Percentiles rank a stretch among this genome's conserved stretches.
phyloP scores from a whole-genome alignment of 1,140 invertebrate species.

The Panonychus citri region DNA sequence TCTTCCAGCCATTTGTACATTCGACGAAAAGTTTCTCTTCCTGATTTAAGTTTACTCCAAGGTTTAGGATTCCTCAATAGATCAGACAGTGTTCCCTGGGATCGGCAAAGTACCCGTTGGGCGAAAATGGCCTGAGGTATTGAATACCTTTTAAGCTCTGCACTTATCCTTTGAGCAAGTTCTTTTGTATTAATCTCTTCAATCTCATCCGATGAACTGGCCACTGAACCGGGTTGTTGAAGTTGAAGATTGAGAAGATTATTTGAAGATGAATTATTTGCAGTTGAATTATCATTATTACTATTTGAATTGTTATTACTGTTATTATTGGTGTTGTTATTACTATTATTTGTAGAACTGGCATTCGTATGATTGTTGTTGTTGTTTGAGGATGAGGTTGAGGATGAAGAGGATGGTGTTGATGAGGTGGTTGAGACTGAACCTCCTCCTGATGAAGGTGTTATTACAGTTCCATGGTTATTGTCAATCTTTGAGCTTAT shows the following conservation, averaged over 20 bases:
- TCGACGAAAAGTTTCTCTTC: constrained; percentile 87
- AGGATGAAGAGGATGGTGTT: too few relatives aligned
- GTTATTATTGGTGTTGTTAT: too few relatives aligned
- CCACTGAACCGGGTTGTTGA: constrained; percentile 6
- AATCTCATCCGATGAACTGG: constrained; percentile 31
- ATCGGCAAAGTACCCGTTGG: constrained; percentile 86
- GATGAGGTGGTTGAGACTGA: background rate
- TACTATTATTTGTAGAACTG: background rate
- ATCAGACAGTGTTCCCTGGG: constrained; percentile 93
- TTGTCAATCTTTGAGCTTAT: background rate
- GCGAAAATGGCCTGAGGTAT: constrained; percentile 99
- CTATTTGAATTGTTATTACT: constrained; percentile 6
- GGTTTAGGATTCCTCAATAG: constrained; percentile 93
- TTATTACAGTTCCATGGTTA: background rate
- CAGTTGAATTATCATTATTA: constrained; percentile 1
- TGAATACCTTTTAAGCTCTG: constrained; percentile 92
- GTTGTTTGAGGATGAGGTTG: background rate
- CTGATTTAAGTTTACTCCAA: constrained; percentile 98
- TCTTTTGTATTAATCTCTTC: constrained; percentile 99
- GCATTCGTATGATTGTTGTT: background rate
- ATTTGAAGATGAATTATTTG: constrained; percentile 2
- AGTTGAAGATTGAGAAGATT: background rate
- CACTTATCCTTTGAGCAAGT: constrained; percentile 88
- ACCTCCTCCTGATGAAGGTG: constrained; percentile 15
- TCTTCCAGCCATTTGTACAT: constrained; percentile 99